phyloP scores from a whole-genome alignment of 2,113 vertebrate genomes.

The Xenus cinereus region DNA sequence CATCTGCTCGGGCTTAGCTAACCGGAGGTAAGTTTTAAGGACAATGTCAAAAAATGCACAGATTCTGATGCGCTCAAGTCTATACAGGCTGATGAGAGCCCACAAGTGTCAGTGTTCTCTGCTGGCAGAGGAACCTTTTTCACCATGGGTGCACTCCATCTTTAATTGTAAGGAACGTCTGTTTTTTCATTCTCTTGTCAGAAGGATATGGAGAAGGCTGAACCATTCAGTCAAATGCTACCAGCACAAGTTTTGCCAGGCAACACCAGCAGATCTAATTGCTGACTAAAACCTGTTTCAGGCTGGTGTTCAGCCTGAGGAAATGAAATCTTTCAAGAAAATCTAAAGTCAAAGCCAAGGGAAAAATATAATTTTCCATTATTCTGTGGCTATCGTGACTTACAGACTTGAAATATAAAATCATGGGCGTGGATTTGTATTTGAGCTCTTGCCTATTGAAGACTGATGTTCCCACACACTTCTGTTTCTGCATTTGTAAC shows the following conservation, averaged over 20 bases:
- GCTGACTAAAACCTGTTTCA: background rate
- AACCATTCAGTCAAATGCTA: background rate
- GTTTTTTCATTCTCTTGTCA: background rate
- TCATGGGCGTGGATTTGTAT: background rate
- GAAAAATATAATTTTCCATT: background rate
- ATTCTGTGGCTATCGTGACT: background rate
- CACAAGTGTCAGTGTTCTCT: background rate
- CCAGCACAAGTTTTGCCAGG: background rate
- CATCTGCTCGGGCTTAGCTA: background rate
- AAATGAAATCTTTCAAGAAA: background rate
- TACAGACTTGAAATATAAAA: background rate
- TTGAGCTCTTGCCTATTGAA: background rate
- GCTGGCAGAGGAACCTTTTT: background rate
- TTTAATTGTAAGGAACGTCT: background rate
- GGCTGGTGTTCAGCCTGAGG: background rate
- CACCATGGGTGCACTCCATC: background rate
- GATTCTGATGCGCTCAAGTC: background rate
- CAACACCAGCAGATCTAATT: background rate
- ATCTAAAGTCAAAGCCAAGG: background rate
- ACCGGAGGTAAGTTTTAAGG: background rate
- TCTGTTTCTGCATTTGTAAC: background rate
- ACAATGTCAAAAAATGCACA: background rate
- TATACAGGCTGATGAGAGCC: background rate
- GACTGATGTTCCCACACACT: background rate
- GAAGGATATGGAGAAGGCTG: background rate